Base-by-base conservation (phyloP, 2,113 vertebrate species). In the Poeciliopsis occidentalis region DNA sequence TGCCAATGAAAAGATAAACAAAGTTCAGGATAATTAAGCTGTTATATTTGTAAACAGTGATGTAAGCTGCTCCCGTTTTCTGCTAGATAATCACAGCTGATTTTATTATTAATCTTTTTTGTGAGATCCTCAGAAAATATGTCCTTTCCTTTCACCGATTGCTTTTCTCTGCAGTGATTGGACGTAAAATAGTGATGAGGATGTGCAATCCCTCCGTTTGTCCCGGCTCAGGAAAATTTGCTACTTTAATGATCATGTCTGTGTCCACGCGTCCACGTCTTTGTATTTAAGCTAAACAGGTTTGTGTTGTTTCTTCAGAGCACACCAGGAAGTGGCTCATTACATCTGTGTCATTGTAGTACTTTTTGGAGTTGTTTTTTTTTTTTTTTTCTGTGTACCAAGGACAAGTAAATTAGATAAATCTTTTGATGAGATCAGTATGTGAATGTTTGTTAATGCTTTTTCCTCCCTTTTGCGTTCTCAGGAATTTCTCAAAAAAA, bases 61-160 rank as follows among this genome's bases (percentile, higher is more conserved):
- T 30, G 64, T 73, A 89, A 87, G 90, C 90, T 92, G 87, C 89
- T 91, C 76, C 81, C 76, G 69, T 82, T 87, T 83, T 73, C 29
- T 41, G 60, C 62, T 79, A 61, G 82, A 73, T 30, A 37, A 69
- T 60, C 37, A 68, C 60, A 66, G 54, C 4, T 8, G n/a, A 60
- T 2, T 66, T 65, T 27, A 2, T 77, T 77, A 74, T 65, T 10
- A 76, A 57, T 29, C 15, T 30, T n/a, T 26, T 10, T 66, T 13
- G 27, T 13, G 27, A 41, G 32, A 71, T 12, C 27, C 32, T 17
- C 51, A n/a, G 29, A 27, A 44, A 24, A 44, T 37, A 62, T 63
- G 30, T 60, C 51, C 17, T 2, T 19, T 68, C 67, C 69, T 82
- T 39, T 68, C 64, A 73, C 69, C 71, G 30, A 34, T 2, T 4